Base-by-base conservation (phyloP, 2,888 invertebrate species). In the Drosophila percnosoma region DNA sequence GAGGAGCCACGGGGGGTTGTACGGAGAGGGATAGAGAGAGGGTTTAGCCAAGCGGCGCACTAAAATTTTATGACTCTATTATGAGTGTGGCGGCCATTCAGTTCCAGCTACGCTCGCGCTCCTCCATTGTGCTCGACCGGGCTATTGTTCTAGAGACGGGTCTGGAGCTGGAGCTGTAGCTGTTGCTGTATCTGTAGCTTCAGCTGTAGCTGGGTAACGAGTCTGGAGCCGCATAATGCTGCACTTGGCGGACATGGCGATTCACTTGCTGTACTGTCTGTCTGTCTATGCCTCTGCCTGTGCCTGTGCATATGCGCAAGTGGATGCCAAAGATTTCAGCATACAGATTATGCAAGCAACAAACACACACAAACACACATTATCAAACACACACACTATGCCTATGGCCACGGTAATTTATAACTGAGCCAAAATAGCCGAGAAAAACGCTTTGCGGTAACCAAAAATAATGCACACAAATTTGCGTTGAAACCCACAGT, bases 31-130 rank as follows among this genome's bases (percentile, higher is more conserved):
- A 10, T 8, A 10, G 36, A 36, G 55, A 29, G 59, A 57, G 53
- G 64, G 64, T 45, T 79, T 75, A 73, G 60, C 84, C 75, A 80
- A 78, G 85, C 74, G 83, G 86, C 75, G 80, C 86, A 87, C 88
- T 87, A 88, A 87, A 87, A 88, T 83, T 87, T 87, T 87, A 87
- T 87, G 89, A 87, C 87, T 87, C 89, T 87, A 87, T 87, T 87
- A 87, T 89, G 87, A 87, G 84, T 82, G 88, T 85, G 82, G 82
- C 78, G 84, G 86, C 73, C 83, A 80, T 78, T 79, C 82, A 73
- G 78, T 68, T 62, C 38, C 75, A 77, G 72, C 68, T 67, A 52
- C 59, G 60, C 68, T 63, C 66, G 57, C 54, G 52, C 65, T 58
- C 57, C 72, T 78, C 62, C 70, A 82, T 86, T 85, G 88, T 85